Evolutionary conservation across 1,140 invertebrate genomes (phyloP).

Genomic region (Aphaenogaster ashmeadi): DNA sequence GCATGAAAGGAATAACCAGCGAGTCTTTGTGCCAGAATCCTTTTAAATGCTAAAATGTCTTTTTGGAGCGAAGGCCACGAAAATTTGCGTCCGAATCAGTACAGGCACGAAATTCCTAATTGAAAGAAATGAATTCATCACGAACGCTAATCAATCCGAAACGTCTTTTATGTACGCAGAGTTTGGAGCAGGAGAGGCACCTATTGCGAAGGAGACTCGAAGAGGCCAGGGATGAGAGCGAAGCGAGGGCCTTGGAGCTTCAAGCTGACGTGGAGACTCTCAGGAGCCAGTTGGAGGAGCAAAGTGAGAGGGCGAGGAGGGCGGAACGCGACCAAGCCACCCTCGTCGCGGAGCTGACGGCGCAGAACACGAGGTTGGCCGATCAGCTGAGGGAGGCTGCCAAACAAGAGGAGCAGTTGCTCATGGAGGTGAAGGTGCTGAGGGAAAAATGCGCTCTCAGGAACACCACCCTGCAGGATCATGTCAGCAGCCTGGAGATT

Average conservation of each 20-base stretch:
- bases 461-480: conserved; percentile 92
- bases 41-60: neutral
- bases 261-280: conserved; percentile 95
- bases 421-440: conserved; percentile 92
- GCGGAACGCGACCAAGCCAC: conserved; percentile 91
- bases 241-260: conserved; percentile 94
- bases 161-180: conserved; percentile 87
- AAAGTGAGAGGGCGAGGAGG: conserved; percentile 93
- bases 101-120: neutral
- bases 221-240: conserved; percentile 95
- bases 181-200: conserved; percentile 97
- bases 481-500: conserved; percentile 95
- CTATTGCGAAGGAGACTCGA: conserved; percentile 94
- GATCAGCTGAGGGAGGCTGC: conserved; percentile 95
- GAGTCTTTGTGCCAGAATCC: neutral
- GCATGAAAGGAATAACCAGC: conserved; percentile 35
- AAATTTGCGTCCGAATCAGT: neutral
- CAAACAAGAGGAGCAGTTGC: conserved; percentile 93
- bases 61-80: neutral
- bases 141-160: neutral
- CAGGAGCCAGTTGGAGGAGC: conserved; percentile 89
- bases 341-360: conserved; percentile 94
- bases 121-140: neutral
- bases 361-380: conserved; percentile 96
- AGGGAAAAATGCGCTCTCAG: conserved; percentile 94